A percentile compares a stretch with the other conserved stretches of the same genome.
phyloP scores from a whole-genome alignment of 2,797 vertebrate genomes.

The Rhinoraja longicauda region DNA sequence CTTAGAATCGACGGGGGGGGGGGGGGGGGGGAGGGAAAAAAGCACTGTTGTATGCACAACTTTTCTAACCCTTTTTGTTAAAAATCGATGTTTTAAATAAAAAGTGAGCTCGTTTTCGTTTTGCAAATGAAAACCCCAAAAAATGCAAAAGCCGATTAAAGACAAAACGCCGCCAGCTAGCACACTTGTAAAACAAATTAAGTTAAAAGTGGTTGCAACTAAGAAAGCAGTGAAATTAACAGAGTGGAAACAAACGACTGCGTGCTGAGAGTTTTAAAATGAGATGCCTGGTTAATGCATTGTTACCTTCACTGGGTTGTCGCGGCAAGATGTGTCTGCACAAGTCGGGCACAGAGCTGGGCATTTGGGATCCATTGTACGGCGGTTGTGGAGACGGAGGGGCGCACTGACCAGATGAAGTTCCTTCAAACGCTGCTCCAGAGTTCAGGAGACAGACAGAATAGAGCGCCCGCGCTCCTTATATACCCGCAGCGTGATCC shows the following conservation, averaged over 20 bases:
- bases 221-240: neutral
- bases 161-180: neutral
- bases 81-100: neutral
- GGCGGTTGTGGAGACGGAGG: slow-evolving; percentile 23
- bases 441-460: slow-evolving; percentile 78
- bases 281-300: neutral
- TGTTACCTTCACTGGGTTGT: slow-evolving; percentile 34
- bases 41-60: neutral
- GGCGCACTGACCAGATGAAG: slow-evolving; percentile 25
- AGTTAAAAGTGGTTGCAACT: slow-evolving; percentile 26
- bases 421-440: slow-evolving; percentile 64
- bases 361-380: slow-evolving; percentile 30
- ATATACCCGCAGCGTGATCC: slow-evolving; percentile 35
- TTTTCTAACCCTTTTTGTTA: neutral
- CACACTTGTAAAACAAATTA: neutral
- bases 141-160: neutral
- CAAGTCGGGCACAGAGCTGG: slow-evolving; percentile 32
- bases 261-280: neutral
- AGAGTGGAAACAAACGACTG: neutral
- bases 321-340: neutral
- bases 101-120: neutral
- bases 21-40: no score
- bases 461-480: slow-evolving; percentile 45
- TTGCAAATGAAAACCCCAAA: neutral
- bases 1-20: neutral